Conservation (phyloP, 2,113 vertebrate species). For the Vicugna pacos region DNA sequence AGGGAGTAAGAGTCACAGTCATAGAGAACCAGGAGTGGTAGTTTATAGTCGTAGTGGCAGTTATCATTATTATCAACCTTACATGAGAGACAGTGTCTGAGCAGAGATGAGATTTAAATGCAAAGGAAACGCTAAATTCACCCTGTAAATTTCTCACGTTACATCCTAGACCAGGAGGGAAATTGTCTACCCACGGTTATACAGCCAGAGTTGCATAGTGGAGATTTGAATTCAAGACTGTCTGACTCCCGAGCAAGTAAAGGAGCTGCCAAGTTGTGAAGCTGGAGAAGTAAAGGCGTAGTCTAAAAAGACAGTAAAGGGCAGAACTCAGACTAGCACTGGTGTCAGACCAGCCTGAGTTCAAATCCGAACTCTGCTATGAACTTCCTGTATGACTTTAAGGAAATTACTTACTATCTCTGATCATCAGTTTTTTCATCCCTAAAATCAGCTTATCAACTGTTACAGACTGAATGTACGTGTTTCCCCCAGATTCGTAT, state of each 20-base stretch:
- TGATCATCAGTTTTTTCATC: not conserved
- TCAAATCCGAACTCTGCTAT: not conserved
- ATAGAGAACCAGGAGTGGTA: not conserved
- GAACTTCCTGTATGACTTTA: not conserved
- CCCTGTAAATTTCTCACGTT: not conserved
- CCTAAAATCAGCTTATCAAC: not conserved
- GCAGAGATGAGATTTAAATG: not conserved
- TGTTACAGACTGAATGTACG: not conserved
- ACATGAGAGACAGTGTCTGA: not conserved
- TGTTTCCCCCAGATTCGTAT: not conserved
- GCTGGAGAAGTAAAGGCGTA: not conserved
- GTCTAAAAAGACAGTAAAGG: not conserved
- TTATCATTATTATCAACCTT: not conserved
- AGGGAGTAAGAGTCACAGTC: not conserved
- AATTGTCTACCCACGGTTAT: not conserved
- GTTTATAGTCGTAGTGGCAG: not conserved
- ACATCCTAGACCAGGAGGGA: not conserved
- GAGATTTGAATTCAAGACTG: not conserved
- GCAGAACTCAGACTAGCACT: not conserved
- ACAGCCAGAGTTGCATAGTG: not conserved
- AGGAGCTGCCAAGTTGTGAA: not conserved
- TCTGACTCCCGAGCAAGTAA: not conserved
- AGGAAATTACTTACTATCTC: not conserved
- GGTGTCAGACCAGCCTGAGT: not conserved
- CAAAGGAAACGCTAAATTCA: not conserved